Evolutionary conservation across 2,888 invertebrate species (phyloP).

Genomic region (Leptopilina drosophilae): DNA sequence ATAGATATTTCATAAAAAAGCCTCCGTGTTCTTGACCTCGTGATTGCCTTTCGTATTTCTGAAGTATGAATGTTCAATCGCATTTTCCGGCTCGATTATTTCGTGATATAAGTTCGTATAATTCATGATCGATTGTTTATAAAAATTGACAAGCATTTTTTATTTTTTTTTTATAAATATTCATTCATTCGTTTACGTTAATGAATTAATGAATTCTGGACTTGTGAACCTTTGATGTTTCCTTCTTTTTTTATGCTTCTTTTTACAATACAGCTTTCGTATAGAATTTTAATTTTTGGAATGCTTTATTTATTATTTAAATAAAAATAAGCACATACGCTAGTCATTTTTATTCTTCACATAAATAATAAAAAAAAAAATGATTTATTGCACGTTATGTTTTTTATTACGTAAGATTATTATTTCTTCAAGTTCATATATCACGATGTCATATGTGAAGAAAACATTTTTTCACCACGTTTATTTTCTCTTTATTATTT

Average conservation of each 20-base stretch:
- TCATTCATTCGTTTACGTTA: not conserved
- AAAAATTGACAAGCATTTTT: slow-evolving; percentile 6
- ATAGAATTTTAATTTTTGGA: not conserved
- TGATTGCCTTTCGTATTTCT: slow-evolving; percentile 37
- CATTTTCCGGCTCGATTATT: slow-evolving; percentile 35
- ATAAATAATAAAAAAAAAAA: not conserved
- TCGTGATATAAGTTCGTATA: not conserved
- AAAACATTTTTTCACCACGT: too few species aligned
- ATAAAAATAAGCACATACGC: not conserved
- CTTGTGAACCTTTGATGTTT: too few species aligned
- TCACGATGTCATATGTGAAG: not conserved
- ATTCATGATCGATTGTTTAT: slow-evolving; percentile 21
- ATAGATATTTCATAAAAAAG: slow-evolving; percentile 16
- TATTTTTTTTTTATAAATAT: slow-evolving; percentile 3
- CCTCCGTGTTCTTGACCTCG: slow-evolving; percentile 36
- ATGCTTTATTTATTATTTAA: not conserved
- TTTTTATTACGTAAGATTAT: slow-evolving; percentile 11
- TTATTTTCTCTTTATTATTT: too few species aligned
- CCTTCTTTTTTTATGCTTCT: not conserved
- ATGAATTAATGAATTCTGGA: not conserved
- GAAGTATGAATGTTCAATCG: slow-evolving; percentile 25
- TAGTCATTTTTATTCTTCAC: not conserved
- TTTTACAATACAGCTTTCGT: not conserved
- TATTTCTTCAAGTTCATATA: not conserved
- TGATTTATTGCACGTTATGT: not conserved